Evolutionary conservation across 1,140 invertebrate species (phyloP).

Genomic region (Acromyrmex charruanus): DNA sequence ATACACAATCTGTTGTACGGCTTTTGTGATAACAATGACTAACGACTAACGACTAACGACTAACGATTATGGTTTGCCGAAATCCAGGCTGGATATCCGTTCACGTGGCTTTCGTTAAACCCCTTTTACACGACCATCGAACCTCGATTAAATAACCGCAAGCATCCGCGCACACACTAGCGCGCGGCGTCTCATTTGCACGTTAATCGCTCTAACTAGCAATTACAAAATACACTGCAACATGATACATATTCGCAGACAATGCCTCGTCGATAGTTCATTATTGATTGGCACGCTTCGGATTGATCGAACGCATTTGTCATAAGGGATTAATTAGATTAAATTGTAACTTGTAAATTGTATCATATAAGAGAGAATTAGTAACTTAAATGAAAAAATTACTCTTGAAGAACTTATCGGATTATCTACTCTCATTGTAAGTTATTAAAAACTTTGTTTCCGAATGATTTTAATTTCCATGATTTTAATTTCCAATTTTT

Average conservation of each 20-base stretch:
- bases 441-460: conserved; percentile 18
- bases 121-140: conserved; percentile 15
- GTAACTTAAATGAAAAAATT: conserved; percentile 18
- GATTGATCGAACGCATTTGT: neutral
- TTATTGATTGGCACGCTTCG: neutral
- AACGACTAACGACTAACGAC: neutral
- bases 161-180: neutral
- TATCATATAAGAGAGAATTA: neutral
- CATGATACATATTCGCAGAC: neutral
- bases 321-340: neutral
- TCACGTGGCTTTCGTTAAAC: conserved; percentile 26
- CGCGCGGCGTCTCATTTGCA: conserved; percentile 64
- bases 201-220: conserved; percentile 59
- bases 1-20: neutral
- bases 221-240: conserved; percentile 61
- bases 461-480: conserved; percentile 4
- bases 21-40: conserved; percentile 5
- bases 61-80: neutral
- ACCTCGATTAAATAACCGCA: conserved; percentile 54
- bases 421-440: neutral
- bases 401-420: neutral
- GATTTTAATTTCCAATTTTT: conserved; percentile 33
- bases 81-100: conserved; percentile 9
- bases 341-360: neutral
- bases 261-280: conserved; percentile 3